Evolutionary conservation across 2,113 vertebrate genomes (phyloP).

Genomic region (Serinus canaria): DNA sequence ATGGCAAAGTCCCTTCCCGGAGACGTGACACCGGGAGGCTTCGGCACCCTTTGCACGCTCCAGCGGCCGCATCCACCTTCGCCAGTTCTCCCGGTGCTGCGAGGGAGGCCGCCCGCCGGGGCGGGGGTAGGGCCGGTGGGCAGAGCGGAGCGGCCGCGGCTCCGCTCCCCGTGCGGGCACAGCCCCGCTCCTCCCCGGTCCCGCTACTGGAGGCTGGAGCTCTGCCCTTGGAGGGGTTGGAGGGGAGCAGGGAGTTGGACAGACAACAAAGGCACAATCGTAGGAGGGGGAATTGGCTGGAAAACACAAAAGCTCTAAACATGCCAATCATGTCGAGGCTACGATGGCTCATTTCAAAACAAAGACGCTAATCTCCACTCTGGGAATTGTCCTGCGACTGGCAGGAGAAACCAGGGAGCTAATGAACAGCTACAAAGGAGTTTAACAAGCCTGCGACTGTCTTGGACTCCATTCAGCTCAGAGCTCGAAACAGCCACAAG

Average conservation of each 20-base stretch:
- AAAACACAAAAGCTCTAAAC: slow-evolving; percentile 26
- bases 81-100: fast-evolving
- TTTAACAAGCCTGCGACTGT: not conserved
- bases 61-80: not conserved
- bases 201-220: not conserved
- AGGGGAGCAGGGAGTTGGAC: not conserved
- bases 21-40: not conserved
- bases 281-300: not conserved
- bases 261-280: not conserved
- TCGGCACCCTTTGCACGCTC: not conserved
- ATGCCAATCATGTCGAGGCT: not conserved
- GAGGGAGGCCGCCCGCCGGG: fast-evolving
- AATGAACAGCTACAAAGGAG: not conserved
- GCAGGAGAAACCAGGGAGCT: not conserved
- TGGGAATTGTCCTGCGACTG: not conserved
- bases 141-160: not conserved
- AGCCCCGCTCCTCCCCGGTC: not conserved
- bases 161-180: not conserved
- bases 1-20: not conserved
- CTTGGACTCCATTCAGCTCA: not conserved
- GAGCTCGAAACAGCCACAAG: not conserved
- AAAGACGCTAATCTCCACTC: not conserved
- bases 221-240: not conserved
- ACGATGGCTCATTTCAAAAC: not conserved
- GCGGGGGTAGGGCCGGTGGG: not conserved